Base-by-base conservation (phyloP, 2,113 vertebrate genomes). In the Formicarius rufipectus region DNA sequence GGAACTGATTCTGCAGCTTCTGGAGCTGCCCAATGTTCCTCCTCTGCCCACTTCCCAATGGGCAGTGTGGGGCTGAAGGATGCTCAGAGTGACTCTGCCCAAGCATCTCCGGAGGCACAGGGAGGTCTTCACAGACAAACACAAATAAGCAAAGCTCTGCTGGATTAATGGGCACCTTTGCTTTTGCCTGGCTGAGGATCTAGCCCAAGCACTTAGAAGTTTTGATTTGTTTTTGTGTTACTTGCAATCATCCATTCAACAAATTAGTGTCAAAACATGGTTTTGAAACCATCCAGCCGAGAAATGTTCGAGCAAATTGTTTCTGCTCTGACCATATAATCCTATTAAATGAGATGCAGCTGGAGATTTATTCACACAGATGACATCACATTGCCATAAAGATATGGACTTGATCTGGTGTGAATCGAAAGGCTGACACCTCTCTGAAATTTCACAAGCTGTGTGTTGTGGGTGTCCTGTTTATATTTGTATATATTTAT, bases 241-340 rank as follows among this genome's bases (percentile, higher is more conserved):
- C 68, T 93, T 7, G 14, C 76, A 82, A 76, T 71, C 88, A 95
- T 80, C 81, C 23, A 17, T 94, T 96, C 88, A 81, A 91, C 78
- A 95, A 97, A 97, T 95, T 74, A 96, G 74, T 94, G 95, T 96
- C 96, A 96, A 94, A 95, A 94, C 79, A 92, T 84, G 71, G 47
- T 89, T 89, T 92, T 64, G 83, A 81, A 96, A 73, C 50, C 91
- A 25, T 87, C 79, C 95, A 97, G 80, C 88, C 94, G 90, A 77
- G 86, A 95, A 96, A 84, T 77, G 75, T 88, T 95, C 53, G 37
- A 74, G 89, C 58, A 87, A 90, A 93, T 93, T 96, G 93, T 93
- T 93, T 93, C 91, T 86, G 75, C 75, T 94, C 69, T 96, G 87
- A 66, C 88, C 89, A 81, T 73, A 62, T 86, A 93, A 96, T 90